Percentiles rank a stretch among this genome's conserved stretches.
Evolutionary conservation across 1,140 invertebrate genomes (phyloP).

Genomic region (Nasonia giraulti): DNA sequence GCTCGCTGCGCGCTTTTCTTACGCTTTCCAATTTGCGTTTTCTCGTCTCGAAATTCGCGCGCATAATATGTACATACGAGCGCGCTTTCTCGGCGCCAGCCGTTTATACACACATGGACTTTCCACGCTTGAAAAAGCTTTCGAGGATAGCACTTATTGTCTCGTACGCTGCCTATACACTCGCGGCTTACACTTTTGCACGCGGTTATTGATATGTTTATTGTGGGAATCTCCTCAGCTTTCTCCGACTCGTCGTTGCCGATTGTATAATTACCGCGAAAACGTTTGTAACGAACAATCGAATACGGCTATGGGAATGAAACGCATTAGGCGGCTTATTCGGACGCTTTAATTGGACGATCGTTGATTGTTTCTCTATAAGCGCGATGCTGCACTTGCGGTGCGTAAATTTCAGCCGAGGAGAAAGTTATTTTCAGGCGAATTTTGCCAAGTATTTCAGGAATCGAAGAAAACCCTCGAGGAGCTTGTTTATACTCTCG

Average conservation of each 20-base stretch:
- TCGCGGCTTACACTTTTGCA: neutral
- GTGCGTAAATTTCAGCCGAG: neutral
- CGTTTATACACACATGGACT: constrained; percentile 17
- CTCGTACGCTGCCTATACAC: neutral
- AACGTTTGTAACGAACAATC: neutral
- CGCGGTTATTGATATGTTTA: constrained; percentile 11
- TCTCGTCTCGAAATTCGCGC: constrained; percentile 17
- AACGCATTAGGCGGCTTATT: neutral
- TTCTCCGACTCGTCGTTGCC: neutral
- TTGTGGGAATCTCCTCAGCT: constrained; percentile 12
- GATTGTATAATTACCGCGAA: neutral
- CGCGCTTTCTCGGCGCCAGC: constrained; percentile 36
- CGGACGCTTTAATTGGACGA: neutral
- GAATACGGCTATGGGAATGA: neutral
- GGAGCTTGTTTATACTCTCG: neutral
- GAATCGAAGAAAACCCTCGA: no score
- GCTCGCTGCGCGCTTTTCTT: constrained; percentile 8
- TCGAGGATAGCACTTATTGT: neutral
- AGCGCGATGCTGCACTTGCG: neutral
- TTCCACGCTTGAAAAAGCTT: constrained; percentile 39
- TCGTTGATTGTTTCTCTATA: neutral
- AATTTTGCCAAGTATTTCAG: neutral
- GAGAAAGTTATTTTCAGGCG: neutral
- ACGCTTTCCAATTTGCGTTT: constrained; percentile 40
- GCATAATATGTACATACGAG: no score